Evolutionary conservation across 2,797 vertebrate genomes (phyloP).

Genomic region (Hephaestus fuliginosus): DNA sequence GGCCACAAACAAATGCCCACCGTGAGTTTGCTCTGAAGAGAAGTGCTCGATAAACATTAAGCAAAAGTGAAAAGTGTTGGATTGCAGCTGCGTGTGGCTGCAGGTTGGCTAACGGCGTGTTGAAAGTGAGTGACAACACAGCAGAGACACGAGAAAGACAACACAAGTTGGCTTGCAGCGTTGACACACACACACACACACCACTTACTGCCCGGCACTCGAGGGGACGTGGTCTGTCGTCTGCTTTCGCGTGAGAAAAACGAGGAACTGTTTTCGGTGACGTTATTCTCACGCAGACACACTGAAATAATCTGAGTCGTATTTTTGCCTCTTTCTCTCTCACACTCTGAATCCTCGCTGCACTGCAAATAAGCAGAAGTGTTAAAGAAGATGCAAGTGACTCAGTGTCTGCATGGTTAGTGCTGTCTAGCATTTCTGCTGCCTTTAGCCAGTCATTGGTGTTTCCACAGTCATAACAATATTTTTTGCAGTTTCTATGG

Average conservation of each 20-base stretch:
- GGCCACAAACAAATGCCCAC: too few relatives aligned
- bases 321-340: constrained; percentile 61
- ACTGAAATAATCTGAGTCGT: constrained; percentile 69
- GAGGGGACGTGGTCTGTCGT: constrained; percentile 53
- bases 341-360: constrained; percentile 41
- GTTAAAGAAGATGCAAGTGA: constrained; percentile 60
- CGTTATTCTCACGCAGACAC: constrained; percentile 75
- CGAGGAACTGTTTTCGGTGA: constrained; percentile 77
- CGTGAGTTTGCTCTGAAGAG: constrained; percentile 1
- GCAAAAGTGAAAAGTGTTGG: constrained; percentile 68
- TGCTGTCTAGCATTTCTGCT: constrained; percentile 54
- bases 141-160: constrained; percentile 36
- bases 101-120: constrained; percentile 62
- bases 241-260: constrained; percentile 83
- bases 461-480: not conserved
- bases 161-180: constrained; percentile 15
- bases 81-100: constrained; percentile 49
- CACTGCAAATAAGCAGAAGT: constrained; percentile 77
- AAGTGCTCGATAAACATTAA: constrained; percentile 54
- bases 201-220: constrained; percentile 38
- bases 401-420: constrained; percentile 58
- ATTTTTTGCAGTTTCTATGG: constrained; percentile 27
- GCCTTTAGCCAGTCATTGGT: constrained; percentile 30
- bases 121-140: constrained; percentile 72
- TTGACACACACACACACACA: constrained; percentile 38